A percentile compares a stretch with the other conserved stretches of the same genome.
Conservation (phyloP, 2,888 invertebrate genomes). For the Cephus runcator region DNA sequence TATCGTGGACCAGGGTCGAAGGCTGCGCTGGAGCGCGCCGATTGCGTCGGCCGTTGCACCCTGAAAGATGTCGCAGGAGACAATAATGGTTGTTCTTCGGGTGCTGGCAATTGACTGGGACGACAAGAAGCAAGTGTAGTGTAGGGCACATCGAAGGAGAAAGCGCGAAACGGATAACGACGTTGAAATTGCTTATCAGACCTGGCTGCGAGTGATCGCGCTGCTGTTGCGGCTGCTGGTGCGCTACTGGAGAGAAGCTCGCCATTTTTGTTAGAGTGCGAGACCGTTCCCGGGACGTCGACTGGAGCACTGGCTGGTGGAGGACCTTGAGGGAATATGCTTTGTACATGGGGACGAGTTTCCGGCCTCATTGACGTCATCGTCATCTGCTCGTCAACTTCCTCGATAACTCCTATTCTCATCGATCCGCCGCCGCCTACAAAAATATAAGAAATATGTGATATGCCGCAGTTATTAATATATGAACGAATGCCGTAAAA, state of each 20-base stretch:
- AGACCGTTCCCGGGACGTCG: slow-evolving; percentile 68
- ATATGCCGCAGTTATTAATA: background rate
- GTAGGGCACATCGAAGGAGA: background rate
- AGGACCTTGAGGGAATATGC: slow-evolving; percentile 66
- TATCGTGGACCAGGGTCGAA: slow-evolving; percentile 29
- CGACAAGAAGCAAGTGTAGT: background rate
- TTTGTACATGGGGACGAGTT: slow-evolving; percentile 59
- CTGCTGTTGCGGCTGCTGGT: slow-evolving; percentile 28
- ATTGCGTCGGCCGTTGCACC: slow-evolving; percentile 40
- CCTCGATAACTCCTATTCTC: slow-evolving; percentile 64
- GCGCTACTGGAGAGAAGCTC: slow-evolving; percentile 54
- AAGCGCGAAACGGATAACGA: background rate
- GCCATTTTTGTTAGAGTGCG: slow-evolving; percentile 29
- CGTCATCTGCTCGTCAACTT: slow-evolving; percentile 81
- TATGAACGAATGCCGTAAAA: background rate
- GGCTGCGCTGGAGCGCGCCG: slow-evolving; percentile 41
- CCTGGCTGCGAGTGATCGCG: background rate
- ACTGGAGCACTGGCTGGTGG: slow-evolving; percentile 73
- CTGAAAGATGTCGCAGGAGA: background rate
- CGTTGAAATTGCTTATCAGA: background rate
- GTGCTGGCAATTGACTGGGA: background rate
- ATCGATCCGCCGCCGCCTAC: slow-evolving; percentile 48
- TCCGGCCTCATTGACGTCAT: slow-evolving; percentile 78
- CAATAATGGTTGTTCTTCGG: background rate
- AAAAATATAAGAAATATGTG: background rate